Base-by-base conservation (phyloP, 2,888 invertebrate genomes). In the Panopea generosa region DNA sequence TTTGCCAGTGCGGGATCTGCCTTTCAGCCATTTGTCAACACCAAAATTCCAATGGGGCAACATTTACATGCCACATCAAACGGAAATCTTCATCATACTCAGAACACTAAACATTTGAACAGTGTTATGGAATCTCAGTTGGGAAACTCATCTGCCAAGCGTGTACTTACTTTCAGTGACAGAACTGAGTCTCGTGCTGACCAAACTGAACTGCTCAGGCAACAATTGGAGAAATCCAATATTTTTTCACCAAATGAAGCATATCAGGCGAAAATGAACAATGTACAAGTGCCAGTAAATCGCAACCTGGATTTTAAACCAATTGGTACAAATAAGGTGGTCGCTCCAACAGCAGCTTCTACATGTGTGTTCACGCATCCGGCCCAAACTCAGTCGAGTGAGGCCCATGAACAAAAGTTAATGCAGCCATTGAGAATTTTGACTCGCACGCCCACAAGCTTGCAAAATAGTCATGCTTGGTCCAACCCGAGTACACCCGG, bases 401-500 rank as follows among this genome's bases (percentile, higher is more conserved):
- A 9, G n/a, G 11, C 20, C 50, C 11, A 22, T 11, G 2, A 55
- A n/a, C n/a, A 43, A 49, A 20, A 40, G 43, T 18, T 56, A 43
- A 62, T 55, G n/a, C 67, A 73, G 49, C 74, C 74, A 14, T 20
- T 74, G 18, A 62, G 68, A 22, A 57, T 74, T n/a, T 24, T 74
- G 24, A 74, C 74, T 6, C 62, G 56, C 16, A 63, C 68, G 20
- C 38, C 74, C 45, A 45, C 38, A 27, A 63, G 53, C 47, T 18
- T 26, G 7, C 24, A 45, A 33, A 57, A 50, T 20, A 62, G 62
- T 45, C 62, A 59, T 27, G 65, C 47, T 9, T 63, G 68, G 63
- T 74, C 74, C 9, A 74, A 74, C 63, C 68, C 74, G 0, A 74
- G 68, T 50, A 74, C 74, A 9, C 74, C 74, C 4, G 63, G 68